These are phyloP conservation scores for Merodon equestris DNA, from an alignment of 2,888 invertebrate species.

Conservation along the genomic window DNA sequence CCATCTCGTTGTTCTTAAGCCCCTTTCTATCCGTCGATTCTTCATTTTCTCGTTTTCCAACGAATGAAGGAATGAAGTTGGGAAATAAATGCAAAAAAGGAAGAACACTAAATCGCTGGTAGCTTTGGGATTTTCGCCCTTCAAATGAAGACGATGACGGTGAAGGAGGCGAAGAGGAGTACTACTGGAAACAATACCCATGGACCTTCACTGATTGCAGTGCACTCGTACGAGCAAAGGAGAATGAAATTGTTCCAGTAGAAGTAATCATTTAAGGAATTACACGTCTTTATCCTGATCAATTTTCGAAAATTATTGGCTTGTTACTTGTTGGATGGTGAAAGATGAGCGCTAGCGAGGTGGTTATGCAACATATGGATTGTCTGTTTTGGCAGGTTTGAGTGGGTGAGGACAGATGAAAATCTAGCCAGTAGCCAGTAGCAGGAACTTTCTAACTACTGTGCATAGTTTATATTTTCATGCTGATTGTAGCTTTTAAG, in stretches of 20 bases:
- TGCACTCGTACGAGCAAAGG: constrained; percentile 12
- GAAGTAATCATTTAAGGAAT: constrained; percentile 67
- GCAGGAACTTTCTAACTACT: too few species aligned
- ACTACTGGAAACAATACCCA: constrained; percentile 42
- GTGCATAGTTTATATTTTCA: too few species aligned
- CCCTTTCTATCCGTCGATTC: constrained; percentile 58
- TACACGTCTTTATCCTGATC: constrained; percentile 67
- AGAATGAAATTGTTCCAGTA: constrained; percentile 55
- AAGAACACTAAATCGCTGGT: constrained; percentile 36
- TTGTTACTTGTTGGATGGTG: constrained; percentile 55
- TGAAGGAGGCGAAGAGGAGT: background rate
- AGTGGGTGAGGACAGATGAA: too few species aligned
- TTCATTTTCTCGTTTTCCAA: constrained; percentile 51
- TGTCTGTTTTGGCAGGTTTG: too few species aligned
- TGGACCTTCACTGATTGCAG: constrained; percentile 57
- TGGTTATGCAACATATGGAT: constrained; percentile 26
- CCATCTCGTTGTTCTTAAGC: constrained; percentile 51
- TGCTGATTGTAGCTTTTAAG: too few species aligned
- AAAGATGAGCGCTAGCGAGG: constrained; percentile 5
- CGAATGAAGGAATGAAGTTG: constrained; percentile 1
- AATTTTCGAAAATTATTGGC: constrained; percentile 65
- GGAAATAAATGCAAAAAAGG: too few species aligned
- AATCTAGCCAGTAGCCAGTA: too few species aligned
- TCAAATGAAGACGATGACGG: constrained; percentile 18
- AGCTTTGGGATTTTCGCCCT: constrained; percentile 53